Evolutionary conservation across 37 sponge, comb jelly and placozoan genomes (phyloP), one percentile per base, ranked within the genome.

Genomic region (Agelas oroides): DNA sequence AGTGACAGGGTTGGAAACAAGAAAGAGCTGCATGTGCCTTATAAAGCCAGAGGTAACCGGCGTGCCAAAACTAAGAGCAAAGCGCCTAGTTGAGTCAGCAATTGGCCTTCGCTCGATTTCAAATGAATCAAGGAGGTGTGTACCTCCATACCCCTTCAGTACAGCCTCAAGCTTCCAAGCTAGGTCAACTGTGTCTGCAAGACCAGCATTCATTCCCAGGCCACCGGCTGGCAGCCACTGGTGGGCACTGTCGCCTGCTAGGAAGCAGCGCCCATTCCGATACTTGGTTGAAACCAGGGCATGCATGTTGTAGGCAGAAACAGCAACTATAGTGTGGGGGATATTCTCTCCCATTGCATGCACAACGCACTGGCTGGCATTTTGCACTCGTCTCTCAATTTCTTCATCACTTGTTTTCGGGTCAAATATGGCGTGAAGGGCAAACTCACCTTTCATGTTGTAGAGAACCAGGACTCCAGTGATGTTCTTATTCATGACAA

Each of bases 141-240:
- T 73, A 28, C 95, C 91, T 2, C 91, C 91, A 86, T 91, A 94
- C 21, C 92, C 92, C 53, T 81, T 78, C 21, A 90, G 40, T 24
- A 78, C 66, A 19, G 88, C 91, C 33, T 78, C 95, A 24, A 94
- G 25, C 70, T 94, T 94, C 95, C 95, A 94, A 6, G 89, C 75
- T 32, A 94, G 81, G 73, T 94, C 77, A 20, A 59, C 75, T 2
- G 81, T 85, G 78, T 94, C 95, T 20, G 65, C 65, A 55, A 90
- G 53, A 32, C 95, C 95, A 0, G 95, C 91, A 59, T 94, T 94
- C 86, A 94, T 25, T 8, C 95, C 95, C 30, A 90, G 65, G 13
- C 95, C 95, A 27, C 91, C 95, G 70, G 83, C 91, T 31, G 95
- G 95, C 21, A 91, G 30, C 95, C 95, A 94, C 69, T 85, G 86